Evolutionary conservation across 1,140 invertebrate genomes (phyloP), one percentile per base, ranked within the genome.

Genomic region (Muscidifurax raptorellus): DNA sequence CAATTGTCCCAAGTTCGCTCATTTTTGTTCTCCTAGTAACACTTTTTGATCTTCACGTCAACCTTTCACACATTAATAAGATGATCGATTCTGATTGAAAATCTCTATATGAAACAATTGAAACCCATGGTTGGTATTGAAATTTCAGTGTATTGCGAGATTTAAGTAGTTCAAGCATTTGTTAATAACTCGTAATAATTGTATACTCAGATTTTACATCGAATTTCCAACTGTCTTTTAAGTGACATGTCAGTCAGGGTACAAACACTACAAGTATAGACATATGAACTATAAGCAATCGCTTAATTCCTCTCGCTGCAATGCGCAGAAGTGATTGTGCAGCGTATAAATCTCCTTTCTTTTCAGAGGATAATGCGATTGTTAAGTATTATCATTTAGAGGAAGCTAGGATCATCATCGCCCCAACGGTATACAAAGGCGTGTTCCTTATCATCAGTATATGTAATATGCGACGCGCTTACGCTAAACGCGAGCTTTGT

Each of bases 321-420:
- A 59, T 59, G 52, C 6, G 18, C 18, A 59, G 52, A 59, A 2
- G 4, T 59, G 22, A 59, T 59, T 59, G 52, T 59, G 52, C 22
- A 59, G 18, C 18, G n/a, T 76, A 2, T 76, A 2, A 5, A 3
- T 77, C 40, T 27, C 15, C 28, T 30, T 64, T 36, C 22, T 32
- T 47, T 47, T 52, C 13, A 66, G 6, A 79, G 52, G 15, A 59
- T 59, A n/a, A 66, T 79, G 66, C 52, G 69, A 44, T 40, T 44
- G 66, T 71, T 71, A 71, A 80, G 40, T 80, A 47, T 80, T 71
- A 80, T 80, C 52, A 59, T 59, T 28, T 66, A 69, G 66, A 80
- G 5, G 44, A 71, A 71, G 69, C 28, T 27, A 28, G 66, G 36
- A 69, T 27, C 36, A 71, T 67, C 64, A 74, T 74, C 22, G 66